Conservation (phyloP, 2,797 vertebrate species). For the Chanos chanos region DNA sequence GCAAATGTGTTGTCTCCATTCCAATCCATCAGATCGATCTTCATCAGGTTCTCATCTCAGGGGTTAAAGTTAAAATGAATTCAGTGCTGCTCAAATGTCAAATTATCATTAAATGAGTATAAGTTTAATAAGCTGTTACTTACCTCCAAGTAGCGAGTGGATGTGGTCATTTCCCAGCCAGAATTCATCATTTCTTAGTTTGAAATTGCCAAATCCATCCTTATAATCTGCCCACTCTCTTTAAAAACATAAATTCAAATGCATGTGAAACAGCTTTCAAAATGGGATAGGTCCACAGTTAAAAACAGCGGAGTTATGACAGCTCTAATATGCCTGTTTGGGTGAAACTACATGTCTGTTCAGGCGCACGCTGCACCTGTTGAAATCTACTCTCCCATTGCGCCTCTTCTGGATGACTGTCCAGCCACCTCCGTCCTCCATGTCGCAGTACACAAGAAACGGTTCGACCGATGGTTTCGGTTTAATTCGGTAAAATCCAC, state of each 20-base stretch:
- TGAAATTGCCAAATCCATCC: conserved; percentile 85
- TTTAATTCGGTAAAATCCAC: conserved; percentile 80
- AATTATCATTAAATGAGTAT: not conserved
- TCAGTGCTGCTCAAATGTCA: not conserved
- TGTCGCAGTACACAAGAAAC: conserved; percentile 85
- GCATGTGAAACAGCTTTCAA: too few species aligned
- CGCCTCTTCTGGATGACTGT: conserved; percentile 82
- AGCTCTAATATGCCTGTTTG: not conserved
- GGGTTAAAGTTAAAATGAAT: not conserved
- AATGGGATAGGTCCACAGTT: too few species aligned
- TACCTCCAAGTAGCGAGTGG: conserved; percentile 76
- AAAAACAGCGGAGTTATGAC: not conserved
- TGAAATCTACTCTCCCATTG: conserved; percentile 82
- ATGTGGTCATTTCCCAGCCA: conserved; percentile 90
- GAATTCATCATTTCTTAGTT: conserved; percentile 83
- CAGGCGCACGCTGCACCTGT: too few species aligned
- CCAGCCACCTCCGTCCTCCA: conserved; percentile 89
- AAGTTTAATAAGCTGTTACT: not conserved
- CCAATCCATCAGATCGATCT: conserved; percentile 89
- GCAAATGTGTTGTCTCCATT: conserved; percentile 73
- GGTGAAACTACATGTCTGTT: too few species aligned
- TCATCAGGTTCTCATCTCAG: conserved; percentile 77
- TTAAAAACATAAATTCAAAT: conserved; percentile 31
- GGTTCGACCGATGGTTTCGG: conserved; percentile 74
- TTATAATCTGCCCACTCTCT: conserved; percentile 89